A percentile compares a stretch with the other conserved stretches of the same genome.
Evolutionary conservation across 2,888 invertebrate genomes (phyloP).

Genomic region (Standfussiana lucernea): DNA sequence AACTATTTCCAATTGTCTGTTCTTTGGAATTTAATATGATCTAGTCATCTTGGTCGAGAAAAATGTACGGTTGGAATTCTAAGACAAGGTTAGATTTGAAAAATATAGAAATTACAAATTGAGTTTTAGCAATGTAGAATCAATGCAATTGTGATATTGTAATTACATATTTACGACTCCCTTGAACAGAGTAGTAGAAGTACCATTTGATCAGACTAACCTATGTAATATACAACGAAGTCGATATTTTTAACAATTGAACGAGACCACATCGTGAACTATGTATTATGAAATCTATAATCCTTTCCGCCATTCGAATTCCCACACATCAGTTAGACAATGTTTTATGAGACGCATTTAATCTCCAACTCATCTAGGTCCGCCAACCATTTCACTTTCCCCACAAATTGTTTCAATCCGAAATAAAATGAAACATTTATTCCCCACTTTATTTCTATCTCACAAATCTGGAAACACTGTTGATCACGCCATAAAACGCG

Average conservation of each 20-base stretch:
- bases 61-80: conserved; percentile 46
- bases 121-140: neutral
- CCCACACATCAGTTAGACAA: conserved; percentile 25
- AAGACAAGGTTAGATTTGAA: conserved; percentile 27
- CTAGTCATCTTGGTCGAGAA: conserved; percentile 52
- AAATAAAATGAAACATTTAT: conserved; percentile 69
- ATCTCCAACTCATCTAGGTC: conserved; percentile 51
- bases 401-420: conserved; percentile 59
- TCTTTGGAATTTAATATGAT: conserved; percentile 68
- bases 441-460: conserved; percentile 65
- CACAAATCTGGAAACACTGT: conserved; percentile 68
- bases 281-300: neutral
- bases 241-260: neutral
- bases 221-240: neutral
- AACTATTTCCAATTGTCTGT: conserved; percentile 60
- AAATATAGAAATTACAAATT: conserved; percentile 12
- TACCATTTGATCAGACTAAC: neutral
- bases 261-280: neutral
- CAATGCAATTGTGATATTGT: too few species aligned
- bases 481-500: conserved; percentile 68
- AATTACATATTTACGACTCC: neutral
- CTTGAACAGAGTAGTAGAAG: neutral
- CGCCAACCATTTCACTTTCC: conserved; percentile 47
- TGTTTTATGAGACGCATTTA: conserved; percentile 56
- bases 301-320: conserved; percentile 4